Evolutionary conservation across 2,888 invertebrate species (phyloP).

Genomic region (Hyalella azteca): DNA sequence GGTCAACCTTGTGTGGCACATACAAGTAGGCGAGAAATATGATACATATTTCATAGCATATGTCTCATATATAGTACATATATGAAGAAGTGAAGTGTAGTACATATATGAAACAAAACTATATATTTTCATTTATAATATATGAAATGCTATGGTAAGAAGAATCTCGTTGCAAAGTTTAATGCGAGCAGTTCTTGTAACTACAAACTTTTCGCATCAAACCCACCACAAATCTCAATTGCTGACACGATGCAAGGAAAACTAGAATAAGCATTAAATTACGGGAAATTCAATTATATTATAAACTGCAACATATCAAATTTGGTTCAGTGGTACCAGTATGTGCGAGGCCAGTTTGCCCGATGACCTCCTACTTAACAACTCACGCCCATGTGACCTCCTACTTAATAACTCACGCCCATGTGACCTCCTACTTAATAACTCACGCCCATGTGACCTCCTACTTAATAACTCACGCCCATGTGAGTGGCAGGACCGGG

Average conservation of each 20-base stretch:
- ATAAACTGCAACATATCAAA: neutral
- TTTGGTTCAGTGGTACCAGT: neutral
- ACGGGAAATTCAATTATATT: neutral
- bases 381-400: neutral
- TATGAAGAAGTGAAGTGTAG: too few relatives aligned
- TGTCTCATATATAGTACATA: too few relatives aligned
- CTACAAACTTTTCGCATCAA: too few relatives aligned
- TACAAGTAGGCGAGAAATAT: too few relatives aligned
- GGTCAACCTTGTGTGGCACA: too few relatives aligned
- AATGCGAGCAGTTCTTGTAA: too few relatives aligned
- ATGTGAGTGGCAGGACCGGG: slow-evolving; percentile 72
- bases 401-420: neutral
- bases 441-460: neutral
- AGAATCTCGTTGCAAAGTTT: too few relatives aligned
- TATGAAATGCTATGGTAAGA: too few relatives aligned
- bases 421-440: neutral
- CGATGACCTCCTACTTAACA: neutral
- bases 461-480: slow-evolving; percentile 65
- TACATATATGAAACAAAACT: too few relatives aligned
- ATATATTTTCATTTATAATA: too few relatives aligned
- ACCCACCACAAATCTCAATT: neutral
- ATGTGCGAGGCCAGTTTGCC: too few relatives aligned
- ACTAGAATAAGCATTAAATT: neutral
- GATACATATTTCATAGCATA: too few relatives aligned
- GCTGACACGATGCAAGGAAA: neutral